A percentile compares a stretch with the other conserved stretches of the same genome.
Evolutionary conservation across 2,113 vertebrate genomes (phyloP).

Genomic region (Cavia porcellus): DNA sequence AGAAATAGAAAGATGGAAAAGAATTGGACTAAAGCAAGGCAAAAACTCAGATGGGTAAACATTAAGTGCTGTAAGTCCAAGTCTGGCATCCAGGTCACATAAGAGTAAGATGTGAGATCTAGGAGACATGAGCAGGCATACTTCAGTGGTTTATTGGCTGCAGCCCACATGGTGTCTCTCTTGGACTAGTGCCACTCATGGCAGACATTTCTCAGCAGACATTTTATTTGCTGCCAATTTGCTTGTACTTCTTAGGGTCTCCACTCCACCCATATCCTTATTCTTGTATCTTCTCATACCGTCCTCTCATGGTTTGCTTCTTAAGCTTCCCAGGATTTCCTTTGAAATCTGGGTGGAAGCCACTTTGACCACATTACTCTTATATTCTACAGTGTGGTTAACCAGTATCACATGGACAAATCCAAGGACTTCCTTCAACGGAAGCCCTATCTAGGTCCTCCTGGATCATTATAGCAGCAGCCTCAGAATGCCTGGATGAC

Average conservation of each 20-base stretch:
- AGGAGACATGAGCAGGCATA: neutral
- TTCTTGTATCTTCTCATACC: no score
- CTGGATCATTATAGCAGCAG: neutral
- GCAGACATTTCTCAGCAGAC: no score
- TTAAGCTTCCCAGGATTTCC: neutral
- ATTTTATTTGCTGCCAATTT: no score
- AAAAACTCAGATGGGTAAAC: neutral
- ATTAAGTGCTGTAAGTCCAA: neutral
- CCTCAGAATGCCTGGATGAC: neutral
- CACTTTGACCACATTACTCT: neutral
- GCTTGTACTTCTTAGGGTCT: no score
- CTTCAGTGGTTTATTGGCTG: neutral
- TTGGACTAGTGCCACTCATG: neutral
- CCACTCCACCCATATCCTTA: no score
- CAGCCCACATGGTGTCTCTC: neutral
- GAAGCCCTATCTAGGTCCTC: neutral
- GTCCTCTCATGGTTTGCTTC: neutral
- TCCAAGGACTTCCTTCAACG: neutral
- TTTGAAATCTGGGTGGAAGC: neutral
- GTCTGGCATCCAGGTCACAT: no score
- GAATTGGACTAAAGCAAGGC: neutral
- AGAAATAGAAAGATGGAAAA: neutral
- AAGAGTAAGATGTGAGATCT: neutral
- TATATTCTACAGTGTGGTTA: neutral
- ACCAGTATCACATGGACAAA: neutral